Evolutionary conservation across 2,888 invertebrate genomes (phyloP), one percentile per base, ranked within the genome.

Genomic region (Halictus quadricinctus): DNA sequence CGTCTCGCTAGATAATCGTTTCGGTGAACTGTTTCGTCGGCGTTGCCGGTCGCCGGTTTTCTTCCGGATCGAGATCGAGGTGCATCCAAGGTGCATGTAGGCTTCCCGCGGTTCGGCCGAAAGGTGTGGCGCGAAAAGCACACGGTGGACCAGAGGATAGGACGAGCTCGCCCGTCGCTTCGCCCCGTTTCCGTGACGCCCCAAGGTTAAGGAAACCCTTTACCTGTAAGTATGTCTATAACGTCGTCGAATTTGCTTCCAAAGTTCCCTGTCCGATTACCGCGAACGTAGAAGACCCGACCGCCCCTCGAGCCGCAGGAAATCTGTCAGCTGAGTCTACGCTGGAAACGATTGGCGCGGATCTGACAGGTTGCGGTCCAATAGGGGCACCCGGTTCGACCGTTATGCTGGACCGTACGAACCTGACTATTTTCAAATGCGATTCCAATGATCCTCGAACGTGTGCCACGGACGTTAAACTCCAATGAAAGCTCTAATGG

Each of bases 71-170:
- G 29, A n/a, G n/a, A 58, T 74, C 58, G 48, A n/a, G 25, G 46
- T 50, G 46, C 8, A 54, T 25, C 48, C 36, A 46, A 46, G 48
- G 18, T 66, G 10, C 5, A 69, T 74, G 72, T 48, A 8, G 54
- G n/a, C 25, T 85, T 86, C 78, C 80, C 85, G 85, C 79, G 73
- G 81, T 81, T 84, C 60, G 48, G n/a, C 72, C 12, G 48, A 0
- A 87, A 87, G 86, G 83, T 87, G 86, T 83, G 87, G 83, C 87
- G 87, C 80, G 86, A 87, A 87, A 87, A 80, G 70, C 21, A 66
- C 69, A 41, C 4, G 43, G 60, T 79, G 25, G 15, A 64, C 8
- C 25, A 50, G 25, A 18, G 70, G n/a, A 54, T 15, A 66, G 58
- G 43, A 29, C 25, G 50, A 43, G 21, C 48, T 12, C 18, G n/a